These are phyloP conservation scores for Ormyrus rosae DNA, from an alignment of 2,888 invertebrate species.

Conservation along the genomic window DNA sequence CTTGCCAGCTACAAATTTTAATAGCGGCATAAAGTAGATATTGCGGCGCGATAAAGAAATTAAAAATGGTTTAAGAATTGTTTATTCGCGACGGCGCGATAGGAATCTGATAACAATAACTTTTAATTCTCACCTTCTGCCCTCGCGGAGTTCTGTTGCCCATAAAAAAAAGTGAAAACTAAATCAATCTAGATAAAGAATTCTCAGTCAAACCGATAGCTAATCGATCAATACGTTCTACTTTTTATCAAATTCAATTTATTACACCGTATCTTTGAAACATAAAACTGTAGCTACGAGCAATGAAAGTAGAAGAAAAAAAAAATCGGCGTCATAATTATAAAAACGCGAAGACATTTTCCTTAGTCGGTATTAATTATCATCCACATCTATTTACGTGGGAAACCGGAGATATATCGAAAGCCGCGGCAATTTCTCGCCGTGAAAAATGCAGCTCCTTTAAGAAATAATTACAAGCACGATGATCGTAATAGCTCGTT, in stretches of 20 bases:
- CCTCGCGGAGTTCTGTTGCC: too few relatives aligned
- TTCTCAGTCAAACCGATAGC: constrained; percentile 20
- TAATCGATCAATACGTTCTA: constrained; percentile 17
- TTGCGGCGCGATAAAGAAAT: too few relatives aligned
- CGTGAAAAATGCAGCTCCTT: constrained; percentile 22
- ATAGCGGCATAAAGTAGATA: too few relatives aligned
- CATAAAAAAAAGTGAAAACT: neutral
- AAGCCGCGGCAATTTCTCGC: constrained; percentile 13
- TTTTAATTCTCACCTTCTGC: too few relatives aligned
- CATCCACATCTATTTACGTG: constrained; percentile 19
- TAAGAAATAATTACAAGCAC: constrained; percentile 49
- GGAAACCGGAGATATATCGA: neutral
- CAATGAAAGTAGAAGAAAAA: too few relatives aligned
- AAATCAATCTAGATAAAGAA: constrained; percentile 19
- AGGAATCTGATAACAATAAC: too few relatives aligned
- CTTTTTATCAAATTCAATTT: constrained; percentile 21
- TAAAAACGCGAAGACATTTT: constrained; percentile 43
- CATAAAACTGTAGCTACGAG: neutral
- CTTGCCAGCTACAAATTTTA: too few relatives aligned
- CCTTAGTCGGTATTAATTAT: constrained; percentile 32
- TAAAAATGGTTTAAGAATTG: too few relatives aligned
- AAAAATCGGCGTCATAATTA: too few relatives aligned
- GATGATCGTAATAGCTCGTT: constrained; percentile 42
- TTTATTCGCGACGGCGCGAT: too few relatives aligned
- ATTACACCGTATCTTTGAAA: neutral